Conservation (phyloP, 2,113 vertebrate species). For the Verasper variegatus region DNA sequence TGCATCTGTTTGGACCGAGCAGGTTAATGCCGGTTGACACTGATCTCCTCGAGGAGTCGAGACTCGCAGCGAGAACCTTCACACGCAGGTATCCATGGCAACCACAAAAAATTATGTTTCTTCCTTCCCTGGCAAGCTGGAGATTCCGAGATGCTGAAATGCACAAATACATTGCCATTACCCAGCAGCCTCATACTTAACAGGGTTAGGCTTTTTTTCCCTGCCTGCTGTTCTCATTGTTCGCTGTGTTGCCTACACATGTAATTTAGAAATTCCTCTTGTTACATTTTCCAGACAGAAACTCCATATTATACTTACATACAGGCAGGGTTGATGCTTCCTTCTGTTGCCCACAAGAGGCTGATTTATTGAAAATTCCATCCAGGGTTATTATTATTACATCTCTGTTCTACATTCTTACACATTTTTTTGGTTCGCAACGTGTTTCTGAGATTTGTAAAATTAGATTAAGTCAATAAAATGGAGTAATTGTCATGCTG, state of each 20-base stretch:
- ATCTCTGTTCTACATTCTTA: constrained; percentile 25
- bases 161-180: constrained; percentile 81
- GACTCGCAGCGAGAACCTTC: constrained; percentile 72
- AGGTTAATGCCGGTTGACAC: constrained; percentile 81
- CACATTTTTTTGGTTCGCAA: constrained; percentile 3
- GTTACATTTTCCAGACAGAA: constrained; percentile 53
- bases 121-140: constrained; percentile 57
- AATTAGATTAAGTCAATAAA: constrained; percentile 26
- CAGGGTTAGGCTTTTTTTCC: constrained; percentile 69
- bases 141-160: constrained; percentile 78
- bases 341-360: background rate
- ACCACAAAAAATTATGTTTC: constrained; percentile 76
- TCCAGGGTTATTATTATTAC: constrained; percentile 1
- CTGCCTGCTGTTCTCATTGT: constrained; percentile 65
- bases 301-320: constrained; percentile 50
- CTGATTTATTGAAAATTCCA: constrained; percentile 31
- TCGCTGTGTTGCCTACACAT: constrained; percentile 49
- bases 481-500: constrained; percentile 12
- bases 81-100: constrained; percentile 82
- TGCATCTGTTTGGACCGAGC: constrained; percentile 68
- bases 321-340: background rate
- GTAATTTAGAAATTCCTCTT: constrained; percentile 69
- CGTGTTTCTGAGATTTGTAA: constrained; percentile 13
- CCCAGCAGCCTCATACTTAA: constrained; percentile 69
- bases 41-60: constrained; percentile 80